Percentiles rank a stretch among this genome's conserved stretches.
Conservation (phyloP, 1,140 invertebrate species). For the Pseudobourletiella spinata region DNA sequence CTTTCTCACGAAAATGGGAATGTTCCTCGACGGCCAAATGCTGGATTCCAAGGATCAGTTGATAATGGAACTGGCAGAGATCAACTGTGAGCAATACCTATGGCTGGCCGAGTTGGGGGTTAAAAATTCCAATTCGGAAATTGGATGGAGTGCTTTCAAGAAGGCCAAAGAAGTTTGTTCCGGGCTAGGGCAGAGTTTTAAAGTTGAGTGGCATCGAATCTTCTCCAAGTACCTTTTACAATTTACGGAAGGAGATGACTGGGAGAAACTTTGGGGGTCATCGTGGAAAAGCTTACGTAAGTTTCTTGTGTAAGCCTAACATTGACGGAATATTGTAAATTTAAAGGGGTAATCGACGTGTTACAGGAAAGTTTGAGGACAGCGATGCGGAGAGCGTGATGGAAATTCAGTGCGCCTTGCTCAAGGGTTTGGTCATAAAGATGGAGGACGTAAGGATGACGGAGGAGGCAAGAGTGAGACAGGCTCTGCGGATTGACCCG, state of each 20-base stretch:
- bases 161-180: constrained; percentile 3
- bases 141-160: not conserved
- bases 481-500: not conserved
- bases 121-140: not conserved
- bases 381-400: not conserved
- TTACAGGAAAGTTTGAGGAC: not conserved
- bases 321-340: no score
- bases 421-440: not conserved
- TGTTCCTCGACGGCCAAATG: constrained; percentile 4
- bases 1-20: constrained; percentile 3
- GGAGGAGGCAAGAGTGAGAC: not conserved
- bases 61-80: not conserved
- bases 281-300: constrained; percentile 27
- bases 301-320: no score
- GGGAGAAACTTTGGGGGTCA: constrained; percentile 19
- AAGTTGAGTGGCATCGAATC: constrained; percentile 7
- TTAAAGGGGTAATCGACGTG: no score
- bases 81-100: constrained; percentile 19
- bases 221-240: constrained; percentile 3
- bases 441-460: not conserved
- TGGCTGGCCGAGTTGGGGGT: constrained; percentile 15
- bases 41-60: constrained; percentile 3
- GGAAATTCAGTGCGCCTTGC: constrained; percentile 15
- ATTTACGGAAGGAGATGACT: constrained; percentile 6
- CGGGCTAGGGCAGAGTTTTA: not conserved